Evolutionary conservation across 1,140 invertebrate species (phyloP).

Genomic region (Zaprionus africanus): DNA sequence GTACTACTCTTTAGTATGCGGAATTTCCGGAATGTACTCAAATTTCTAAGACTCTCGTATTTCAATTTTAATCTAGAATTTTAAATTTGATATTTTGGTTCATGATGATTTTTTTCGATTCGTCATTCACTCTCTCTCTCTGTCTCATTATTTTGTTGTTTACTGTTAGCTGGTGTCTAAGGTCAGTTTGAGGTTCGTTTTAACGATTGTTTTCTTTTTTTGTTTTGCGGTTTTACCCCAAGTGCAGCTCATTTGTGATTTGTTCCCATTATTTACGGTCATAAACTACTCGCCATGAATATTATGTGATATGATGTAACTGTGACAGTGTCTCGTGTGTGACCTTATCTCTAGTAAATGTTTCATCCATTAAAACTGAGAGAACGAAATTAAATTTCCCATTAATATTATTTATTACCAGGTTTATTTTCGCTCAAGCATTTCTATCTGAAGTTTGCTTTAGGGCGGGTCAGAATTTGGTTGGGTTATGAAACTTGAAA

Average conservation of each 20-base stretch:
- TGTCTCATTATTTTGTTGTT: conserved; percentile 35
- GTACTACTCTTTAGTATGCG: not conserved
- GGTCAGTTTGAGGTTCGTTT: conserved; percentile 65
- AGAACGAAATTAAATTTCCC: conserved; percentile 2
- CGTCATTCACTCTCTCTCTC: conserved; percentile 3
- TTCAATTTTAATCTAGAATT: not conserved
- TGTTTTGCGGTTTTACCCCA: conserved; percentile 22
- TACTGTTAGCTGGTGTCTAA: conserved; percentile 65
- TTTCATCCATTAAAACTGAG: not conserved
- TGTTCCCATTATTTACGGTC: conserved; percentile 66
- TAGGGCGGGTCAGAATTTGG: conserved; percentile 2
- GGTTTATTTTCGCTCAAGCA: not conserved
- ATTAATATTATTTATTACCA: conserved; percentile 3
- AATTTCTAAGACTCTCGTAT: not conserved
- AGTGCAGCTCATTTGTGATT: conserved; percentile 50
- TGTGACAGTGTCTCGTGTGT: not conserved
- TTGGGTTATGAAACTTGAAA: conserved; percentile 16
- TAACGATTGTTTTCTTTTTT: conserved; percentile 28
- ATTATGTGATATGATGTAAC: conserved; percentile 16
- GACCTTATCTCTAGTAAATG: conserved; percentile 1
- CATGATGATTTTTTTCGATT: not conserved
- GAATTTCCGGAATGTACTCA: not conserved
- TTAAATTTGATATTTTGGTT: not conserved
- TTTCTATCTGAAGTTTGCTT: not conserved
- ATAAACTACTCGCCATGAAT: conserved; percentile 58